Conservation (phyloP, 2,113 vertebrate genomes). For the Takifugu flavidus region DNA sequence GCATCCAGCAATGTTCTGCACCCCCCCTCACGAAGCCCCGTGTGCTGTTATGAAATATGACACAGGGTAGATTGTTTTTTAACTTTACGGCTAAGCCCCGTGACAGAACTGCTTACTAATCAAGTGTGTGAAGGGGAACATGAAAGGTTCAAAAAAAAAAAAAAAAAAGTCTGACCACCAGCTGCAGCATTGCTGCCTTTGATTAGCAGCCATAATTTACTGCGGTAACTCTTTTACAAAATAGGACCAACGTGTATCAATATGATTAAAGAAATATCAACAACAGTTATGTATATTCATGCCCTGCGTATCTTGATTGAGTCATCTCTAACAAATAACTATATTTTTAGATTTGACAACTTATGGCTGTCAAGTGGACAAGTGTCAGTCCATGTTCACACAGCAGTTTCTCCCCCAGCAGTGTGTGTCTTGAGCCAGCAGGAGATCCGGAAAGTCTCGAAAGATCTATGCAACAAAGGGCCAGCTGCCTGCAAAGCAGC, state of each 20-base stretch:
- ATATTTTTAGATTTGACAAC: neutral
- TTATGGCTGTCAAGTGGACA: neutral
- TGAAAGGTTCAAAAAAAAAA: slow-evolving; percentile 12
- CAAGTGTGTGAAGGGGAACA: slow-evolving; percentile 26
- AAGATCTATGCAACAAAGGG: slow-evolving; percentile 63
- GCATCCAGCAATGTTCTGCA: slow-evolving; percentile 38
- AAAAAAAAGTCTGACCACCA: slow-evolving; percentile 5
- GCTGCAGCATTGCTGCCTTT: too few species aligned
- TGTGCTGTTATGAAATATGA: slow-evolving; percentile 68
- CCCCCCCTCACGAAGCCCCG: neutral
- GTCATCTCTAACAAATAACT: neutral
- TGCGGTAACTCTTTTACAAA: too few species aligned
- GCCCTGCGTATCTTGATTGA: neutral
- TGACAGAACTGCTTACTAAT: slow-evolving; percentile 54
- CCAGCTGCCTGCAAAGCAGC: slow-evolving; percentile 71
- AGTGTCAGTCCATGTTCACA: slow-evolving; percentile 54
- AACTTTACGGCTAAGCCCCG: slow-evolving; percentile 53
- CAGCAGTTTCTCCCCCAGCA: slow-evolving; percentile 47
- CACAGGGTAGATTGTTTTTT: slow-evolving; percentile 53
- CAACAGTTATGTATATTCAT: too few species aligned
- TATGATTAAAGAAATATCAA: neutral
- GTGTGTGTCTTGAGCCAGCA: slow-evolving; percentile 54
- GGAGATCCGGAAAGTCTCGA: slow-evolving; percentile 69
- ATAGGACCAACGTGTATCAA: too few species aligned
- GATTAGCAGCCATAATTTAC: too few species aligned